Conservation (phyloP, 2,888 invertebrate species). For the Polymixis lichenea region DNA sequence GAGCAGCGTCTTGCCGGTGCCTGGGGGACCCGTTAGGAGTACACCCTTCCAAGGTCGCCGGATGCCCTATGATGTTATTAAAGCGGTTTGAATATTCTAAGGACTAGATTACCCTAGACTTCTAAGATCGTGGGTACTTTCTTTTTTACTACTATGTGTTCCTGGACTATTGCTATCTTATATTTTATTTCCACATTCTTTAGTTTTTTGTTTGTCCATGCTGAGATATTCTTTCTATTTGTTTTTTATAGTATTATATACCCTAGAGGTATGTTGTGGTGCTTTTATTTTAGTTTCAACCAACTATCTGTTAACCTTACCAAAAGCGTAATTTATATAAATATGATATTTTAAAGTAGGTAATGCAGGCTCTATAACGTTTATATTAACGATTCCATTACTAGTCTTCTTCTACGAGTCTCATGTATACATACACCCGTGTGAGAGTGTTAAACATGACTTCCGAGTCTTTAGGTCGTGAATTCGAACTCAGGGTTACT, state of each 20-base stretch:
- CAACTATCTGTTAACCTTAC: neutral
- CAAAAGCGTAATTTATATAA: too few species aligned
- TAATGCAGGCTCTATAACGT: too few species aligned
- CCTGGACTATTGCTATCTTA: too few species aligned
- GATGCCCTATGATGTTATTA: slow-evolving; percentile 89
- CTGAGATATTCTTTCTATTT: neutral
- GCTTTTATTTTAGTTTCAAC: neutral
- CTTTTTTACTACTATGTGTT: neutral
- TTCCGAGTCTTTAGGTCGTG: too few species aligned
- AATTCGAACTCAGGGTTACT: too few species aligned
- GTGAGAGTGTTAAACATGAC: too few species aligned
- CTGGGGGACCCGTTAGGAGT: slow-evolving; percentile 92
- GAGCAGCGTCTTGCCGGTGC: slow-evolving; percentile 95
- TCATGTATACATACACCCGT: neutral
- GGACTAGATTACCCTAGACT: neutral
- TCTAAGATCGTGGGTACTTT: neutral
- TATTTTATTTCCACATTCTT: neutral
- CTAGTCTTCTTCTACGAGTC: too few species aligned
- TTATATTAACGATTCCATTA: too few species aligned
- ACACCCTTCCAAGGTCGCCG: slow-evolving; percentile 95
- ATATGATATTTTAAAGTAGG: too few species aligned
- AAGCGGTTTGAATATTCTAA: neutral
- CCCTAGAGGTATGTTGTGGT: too few species aligned
- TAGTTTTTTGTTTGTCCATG: neutral
- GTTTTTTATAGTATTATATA: neutral